Base-by-base conservation (phyloP, 2,888 invertebrate species). In the Gonocerus acuteangulatus region DNA sequence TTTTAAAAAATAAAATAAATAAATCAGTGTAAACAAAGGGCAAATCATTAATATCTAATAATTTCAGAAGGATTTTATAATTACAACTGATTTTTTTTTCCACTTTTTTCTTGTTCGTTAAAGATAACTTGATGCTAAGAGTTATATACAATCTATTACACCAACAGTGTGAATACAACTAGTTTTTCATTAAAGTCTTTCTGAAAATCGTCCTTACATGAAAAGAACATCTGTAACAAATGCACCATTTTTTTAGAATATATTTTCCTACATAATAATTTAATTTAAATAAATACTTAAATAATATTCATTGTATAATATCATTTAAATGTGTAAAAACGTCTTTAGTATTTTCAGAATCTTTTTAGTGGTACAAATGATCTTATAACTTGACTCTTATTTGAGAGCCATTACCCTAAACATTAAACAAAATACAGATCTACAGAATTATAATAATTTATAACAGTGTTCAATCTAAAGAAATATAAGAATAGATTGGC, bases 201-300 rank as follows among this genome's bases (percentile, higher is more conserved):
- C 54, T 54, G 54, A 54, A 54, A 54, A 54, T 54, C 39, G 42
- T 54, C 42, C 54, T 42, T 54, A 54, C 54, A 54, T 54, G 23
- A 56, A 62, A 64, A 62, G 49, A 62, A 59, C 42, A 48, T 48
- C 60, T 48, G 59, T 64, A 61, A 62, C 60, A 62, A 64, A 64
- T 62, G 62, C 62, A 62, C 60, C 62, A 62, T 52, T 36, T 62
- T 65, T 65, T 65, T 65, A 65, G 64, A 65, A 65, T 65, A 65
- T 65, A 62, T 62, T 65, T 62, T 65, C 60, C 64, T 65, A 65
- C 64, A 45, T 57, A 48, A 60, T 62, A 62, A 62, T 56, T 65
- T 62, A 54, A 65, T 60, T 65, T 62, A 62, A 62, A 62, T 39
- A 62, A 64, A 64, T 62, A 62, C 56, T 60, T 62, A 64, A 64